Evolutionary conservation across 1,140 invertebrate genomes (phyloP), one percentile per base, ranked within the genome.

Genomic region (Palaemon carinicauda): DNA sequence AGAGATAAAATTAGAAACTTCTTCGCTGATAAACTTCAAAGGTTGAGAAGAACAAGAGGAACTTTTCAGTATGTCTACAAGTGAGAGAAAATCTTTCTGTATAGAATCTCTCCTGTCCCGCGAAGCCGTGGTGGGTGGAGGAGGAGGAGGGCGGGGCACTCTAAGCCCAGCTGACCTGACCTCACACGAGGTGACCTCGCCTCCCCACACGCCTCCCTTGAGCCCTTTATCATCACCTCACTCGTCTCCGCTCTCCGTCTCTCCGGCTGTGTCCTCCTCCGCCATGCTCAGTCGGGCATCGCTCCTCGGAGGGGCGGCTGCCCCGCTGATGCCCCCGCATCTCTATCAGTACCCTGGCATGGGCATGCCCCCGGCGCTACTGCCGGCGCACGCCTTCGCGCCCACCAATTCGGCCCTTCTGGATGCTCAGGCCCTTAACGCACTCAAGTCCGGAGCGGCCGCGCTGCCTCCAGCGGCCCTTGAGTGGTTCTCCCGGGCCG

Each of bases 81-180:
- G 88, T 60, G 85, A 89, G 79, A 87, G 88, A 21, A 89, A 89
- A 21, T 89, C 88, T n/a, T 89, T 89, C 69, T 89, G 88, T 52
- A 89, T 89, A n/a, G 88, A 89, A 31, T 89, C 88, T 19, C 82
- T 89, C 21, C 65, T 89, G 88, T 89, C 88, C 1, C 85, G 88
- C 10, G 88, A 87, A 54, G 88, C 71, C 14, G 75, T 74, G 52
- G 60, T 74, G 50, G 53, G 60, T 33, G 27, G 50, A 21, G 29
- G 27, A 21, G 81, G 60, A 33, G 80, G 81, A 50, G 56, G 75
- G 29, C 53, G 80, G 52, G 24, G 74, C 9, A 78, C 52, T 3
- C 69, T 82, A 9, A 82, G 87, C 81, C 87, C 87, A 50, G 56
- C 56, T 27, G 77, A 53, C 31, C 60, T 80, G 17, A 75, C 71